phyloP scores from a whole-genome alignment of 2,113 vertebrate genomes.

The Turnix velox region DNA sequence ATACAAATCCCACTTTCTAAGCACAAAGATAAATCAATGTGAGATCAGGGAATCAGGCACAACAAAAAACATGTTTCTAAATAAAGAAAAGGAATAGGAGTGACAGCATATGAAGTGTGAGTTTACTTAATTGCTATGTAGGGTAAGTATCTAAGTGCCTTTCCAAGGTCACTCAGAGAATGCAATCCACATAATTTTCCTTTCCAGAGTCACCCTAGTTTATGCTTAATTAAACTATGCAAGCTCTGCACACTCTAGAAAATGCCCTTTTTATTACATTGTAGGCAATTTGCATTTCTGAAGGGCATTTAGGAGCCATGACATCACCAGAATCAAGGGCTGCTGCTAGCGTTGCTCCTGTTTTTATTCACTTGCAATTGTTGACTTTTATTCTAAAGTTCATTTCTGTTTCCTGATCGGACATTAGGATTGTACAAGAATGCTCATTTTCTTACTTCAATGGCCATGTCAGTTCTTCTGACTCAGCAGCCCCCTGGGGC shows the following conservation, averaged over 20 bases:
- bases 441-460: slow-evolving; percentile 29
- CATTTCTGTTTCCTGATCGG: slow-evolving; percentile 62
- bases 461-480: slow-evolving; percentile 15
- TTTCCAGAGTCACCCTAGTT: slow-evolving; percentile 54
- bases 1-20: slow-evolving; percentile 20
- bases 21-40: not conserved
- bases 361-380: slow-evolving; percentile 40
- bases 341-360: slow-evolving; percentile 12
- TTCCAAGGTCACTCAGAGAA: slow-evolving; percentile 54
- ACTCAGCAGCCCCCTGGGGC: slow-evolving; percentile 30
- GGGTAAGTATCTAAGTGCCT: not conserved
- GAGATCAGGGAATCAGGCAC: not conserved
- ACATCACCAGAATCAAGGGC: slow-evolving; percentile 35
- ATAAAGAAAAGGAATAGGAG: not conserved
- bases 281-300: slow-evolving; percentile 43
- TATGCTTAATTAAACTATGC: slow-evolving; percentile 66
- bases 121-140: slow-evolving; percentile 2
- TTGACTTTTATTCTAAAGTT: slow-evolving; percentile 48
- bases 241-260: slow-evolving; percentile 65
- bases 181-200: slow-evolving; percentile 44
- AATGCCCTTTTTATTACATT: slow-evolving; percentile 58
- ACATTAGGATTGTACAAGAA: slow-evolving; percentile 56
- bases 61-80: slow-evolving; percentile 34
- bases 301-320: slow-evolving; percentile 52
- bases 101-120: not conserved